Base-by-base conservation (phyloP, 1,140 invertebrate species). In the Rhizoglyphus robini region DNA sequence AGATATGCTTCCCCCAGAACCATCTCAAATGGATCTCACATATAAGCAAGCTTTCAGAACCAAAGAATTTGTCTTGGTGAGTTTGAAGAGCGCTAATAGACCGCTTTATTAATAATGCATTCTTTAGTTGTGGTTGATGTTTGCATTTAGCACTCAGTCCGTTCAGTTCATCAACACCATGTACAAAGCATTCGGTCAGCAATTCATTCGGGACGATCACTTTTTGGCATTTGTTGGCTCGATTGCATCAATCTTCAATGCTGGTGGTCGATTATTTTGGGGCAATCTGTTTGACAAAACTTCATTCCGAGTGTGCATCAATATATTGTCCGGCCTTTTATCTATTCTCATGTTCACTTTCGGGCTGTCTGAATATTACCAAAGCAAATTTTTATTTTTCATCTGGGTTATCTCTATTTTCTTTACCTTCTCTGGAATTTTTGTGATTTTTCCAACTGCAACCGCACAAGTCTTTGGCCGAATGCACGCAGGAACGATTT, bases 201-300 rank as follows among this genome's bases (percentile, higher is more conserved):
- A 49, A 32, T 64, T 64, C 32, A 77, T 76, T 65, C 66, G 51
- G 41, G 74, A 79, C 68, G 79, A 81, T 68, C 71, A 74, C 30
- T 79, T 77, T 65, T 71, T 80, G 54, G 75, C 78, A 2, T 65
- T 74, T 13, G 75, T 80, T 3, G 78, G 78, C 3, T 73, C 79
- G 0, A 67, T 79, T 41, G 73, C 77, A n/a, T 74, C 79, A n/a
- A 68, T 79, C 30, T 78, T 75, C 70, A 81, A 81, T 72, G 74
- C 75, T 23, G 67, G 31, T 27, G 79, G 78, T 1, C 66, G 79
- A 32, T 71, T 80, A n/a, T 54, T 73, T 51, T 80, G 79, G 79
- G 79, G 79, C 1, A 48, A 61, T n/a, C 30, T 80, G 1, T 73
- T 74, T 41, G 78, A 80, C 65, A 73, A 69, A 57, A 70, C 71